These are phyloP conservation scores for Ricordea florida DNA, from an alignment of 92 coral and sea anemone species.

Conservation along the genomic window DNA sequence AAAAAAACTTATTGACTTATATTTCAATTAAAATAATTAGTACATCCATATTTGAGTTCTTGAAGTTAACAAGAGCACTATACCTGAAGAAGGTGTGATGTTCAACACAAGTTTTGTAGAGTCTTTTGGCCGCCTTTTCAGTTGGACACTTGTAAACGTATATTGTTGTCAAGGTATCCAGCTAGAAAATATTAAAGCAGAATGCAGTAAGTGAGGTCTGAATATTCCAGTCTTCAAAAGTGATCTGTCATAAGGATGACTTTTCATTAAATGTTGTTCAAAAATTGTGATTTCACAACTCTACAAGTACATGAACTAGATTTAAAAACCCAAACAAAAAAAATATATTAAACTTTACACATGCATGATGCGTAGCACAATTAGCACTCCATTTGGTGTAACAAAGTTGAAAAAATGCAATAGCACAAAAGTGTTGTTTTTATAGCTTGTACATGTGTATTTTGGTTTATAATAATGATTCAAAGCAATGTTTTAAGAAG, in stretches of 20 bases:
- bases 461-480: too few species aligned
- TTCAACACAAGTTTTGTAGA: constrained; percentile 95
- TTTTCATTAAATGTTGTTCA: too few species aligned
- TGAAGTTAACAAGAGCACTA: not conserved
- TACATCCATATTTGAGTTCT: not conserved
- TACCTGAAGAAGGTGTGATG: constrained; percentile 99
- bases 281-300: not conserved
- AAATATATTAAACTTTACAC: not conserved
- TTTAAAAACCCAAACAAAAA: not conserved
- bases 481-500: too few species aligned
- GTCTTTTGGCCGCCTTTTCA: constrained; percentile 92
- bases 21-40: too few species aligned
- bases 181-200: constrained; percentile 8
- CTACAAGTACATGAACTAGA: not conserved
- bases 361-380: too few species aligned
- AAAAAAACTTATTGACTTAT: too few species aligned
- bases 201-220: not conserved
- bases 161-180: constrained; percentile 78
- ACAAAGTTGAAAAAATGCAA: too few species aligned
- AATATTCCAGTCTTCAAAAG: not conserved
- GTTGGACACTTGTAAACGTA: constrained; percentile 84
- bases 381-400: too few species aligned
- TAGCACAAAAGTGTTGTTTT: too few species aligned
- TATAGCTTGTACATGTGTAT: too few species aligned
- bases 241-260: too few species aligned